Evolutionary conservation across 2,888 invertebrate species (phyloP), one percentile per base, ranked within the genome.

Genomic region (Ypsolopha sequella): DNA sequence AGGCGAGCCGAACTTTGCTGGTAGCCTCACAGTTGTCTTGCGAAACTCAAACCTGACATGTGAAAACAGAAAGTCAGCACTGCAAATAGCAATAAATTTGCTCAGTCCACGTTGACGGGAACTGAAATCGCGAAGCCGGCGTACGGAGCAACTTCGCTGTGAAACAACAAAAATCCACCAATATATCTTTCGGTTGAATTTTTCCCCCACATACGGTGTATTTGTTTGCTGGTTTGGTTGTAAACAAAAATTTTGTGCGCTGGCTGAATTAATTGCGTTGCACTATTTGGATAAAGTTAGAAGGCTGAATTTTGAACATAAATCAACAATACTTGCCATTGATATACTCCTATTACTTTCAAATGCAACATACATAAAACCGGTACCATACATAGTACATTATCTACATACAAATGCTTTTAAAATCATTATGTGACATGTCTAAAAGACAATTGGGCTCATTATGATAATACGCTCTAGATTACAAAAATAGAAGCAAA

Each of bases 81-180:
- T 70, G 74, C 73, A 73, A 77, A 76, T 75, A 73, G 78, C 80
- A 68, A 84, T 85, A 82, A 84, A 85, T 85, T 72, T 68, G 65
- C 70, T 60, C 66, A 60, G 66, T 66, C 66, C 66, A 76, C 73
- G 80, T 76, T 58, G 82, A 80, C 79, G 76, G 68, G 66, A 65
- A 66, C 73, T 74, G 71, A 65, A 76, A 76, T 79, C 74, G 73
- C 71, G 70, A 72, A 48, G 51, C 41, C 41, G 47, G 41, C 48
- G 39, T 8, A 49, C 48, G 68, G 73, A 68, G 66, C 68, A 73
- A 77, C 70, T 76, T 73, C 66, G 62, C 65, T 60, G 65, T 65
- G 66, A 70, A 79, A 80, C 72, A 80, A 76, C 77, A 76, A 79
- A 80, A 81, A 75, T 75, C 69, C 66, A 74, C 71, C 73, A 52